Base-by-base conservation (phyloP, 2,888 invertebrate genomes). In the Pediacus dermestoides region DNA sequence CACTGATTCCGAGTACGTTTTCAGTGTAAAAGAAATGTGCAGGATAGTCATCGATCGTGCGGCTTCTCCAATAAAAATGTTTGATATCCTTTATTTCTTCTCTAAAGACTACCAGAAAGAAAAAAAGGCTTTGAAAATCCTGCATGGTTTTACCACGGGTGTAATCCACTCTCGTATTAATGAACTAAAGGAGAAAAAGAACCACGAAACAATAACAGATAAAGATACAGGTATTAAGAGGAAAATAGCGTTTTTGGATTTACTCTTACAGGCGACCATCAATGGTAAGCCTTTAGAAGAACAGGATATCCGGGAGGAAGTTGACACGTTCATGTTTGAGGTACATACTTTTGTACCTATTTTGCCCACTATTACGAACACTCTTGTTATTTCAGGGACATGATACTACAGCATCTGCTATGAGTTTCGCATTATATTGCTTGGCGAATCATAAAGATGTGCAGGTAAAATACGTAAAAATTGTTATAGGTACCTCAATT, bases 1-100 rank as follows among this genome's bases (percentile, higher is more conserved):
- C 56, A 71, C 71, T 3, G 75, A 84, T 46, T 83, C 84, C 0
- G 76, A 80, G 50, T 89, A 88, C 60, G 84, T 87, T 0, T 71
- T 74, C 55, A 81, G 85, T 4, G 81, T 88, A 21, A 79, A 81
- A 65, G 75, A 74, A 36, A 57, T 66, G 55, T 58, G 59, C 31
- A 45, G 58, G 27, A 53, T 68, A 9, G 47, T 64, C 1, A 46
- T 64, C 3, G 54, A 56, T 16, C 45, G 67, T 16, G 35, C 51
- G 2, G 53, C 64, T 21, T 56, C 61, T 6, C 74, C 77, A 0
- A 73, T 77, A 72, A 63, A 73, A 30, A 73, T 72, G 64, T 61
- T 70, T 1, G 68, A 75, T 31, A 62, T 70, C 3, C 43, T 76
- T 14, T 66, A 61, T 36, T 74, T 75, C 44, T 63, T 80, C 2